Evolutionary conservation across 2,797 vertebrate genomes (phyloP).

Genomic region (Argya squamiceps): DNA sequence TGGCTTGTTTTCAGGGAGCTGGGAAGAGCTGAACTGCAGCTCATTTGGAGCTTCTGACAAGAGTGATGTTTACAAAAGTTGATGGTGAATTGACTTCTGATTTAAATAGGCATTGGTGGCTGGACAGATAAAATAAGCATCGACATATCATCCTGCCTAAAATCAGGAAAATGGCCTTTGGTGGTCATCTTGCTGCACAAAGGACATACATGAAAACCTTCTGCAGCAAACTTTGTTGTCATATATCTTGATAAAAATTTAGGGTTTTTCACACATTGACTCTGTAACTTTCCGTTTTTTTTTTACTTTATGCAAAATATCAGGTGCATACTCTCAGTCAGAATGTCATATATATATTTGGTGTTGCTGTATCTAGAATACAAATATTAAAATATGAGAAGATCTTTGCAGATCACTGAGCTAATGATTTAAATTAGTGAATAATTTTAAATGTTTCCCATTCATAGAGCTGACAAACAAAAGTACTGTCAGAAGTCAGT

Average conservation of each 20-base stretch:
- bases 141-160: background rate
- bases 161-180: background rate
- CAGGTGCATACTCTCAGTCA: background rate
- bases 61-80: conserved; percentile 8
- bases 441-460: background rate
- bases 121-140: background rate
- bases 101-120: background rate
- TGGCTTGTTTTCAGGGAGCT: background rate
- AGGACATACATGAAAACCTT: background rate
- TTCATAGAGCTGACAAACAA: background rate
- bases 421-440: background rate
- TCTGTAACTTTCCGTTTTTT: background rate
- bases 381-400: background rate
- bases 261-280: fast-evolving
- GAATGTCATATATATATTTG: background rate
- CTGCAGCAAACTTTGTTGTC: background rate
- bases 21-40: background rate
- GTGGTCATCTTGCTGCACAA: background rate
- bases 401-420: background rate
- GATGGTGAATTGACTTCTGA: conserved; percentile 10
- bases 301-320: background rate
- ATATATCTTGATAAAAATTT: background rate
- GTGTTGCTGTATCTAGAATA: background rate
- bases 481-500: background rate
- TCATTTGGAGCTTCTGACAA: background rate